Evolutionary conservation across 2,797 vertebrate species (phyloP).

Genomic region (Crocodylus rhombifer): DNA sequence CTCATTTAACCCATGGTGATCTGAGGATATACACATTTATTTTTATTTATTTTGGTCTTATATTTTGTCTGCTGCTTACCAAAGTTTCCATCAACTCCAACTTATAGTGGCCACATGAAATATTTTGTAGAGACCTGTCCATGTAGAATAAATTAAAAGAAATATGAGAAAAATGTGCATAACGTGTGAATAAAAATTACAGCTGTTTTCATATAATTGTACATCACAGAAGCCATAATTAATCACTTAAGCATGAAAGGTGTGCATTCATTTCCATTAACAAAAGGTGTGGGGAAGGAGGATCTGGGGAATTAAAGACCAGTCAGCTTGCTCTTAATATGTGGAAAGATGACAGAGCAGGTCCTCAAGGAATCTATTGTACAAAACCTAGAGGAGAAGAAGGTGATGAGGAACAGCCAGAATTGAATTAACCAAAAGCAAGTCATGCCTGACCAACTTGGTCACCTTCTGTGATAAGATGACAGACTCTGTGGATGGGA

Average conservation of each 20-base stretch:
- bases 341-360: no score
- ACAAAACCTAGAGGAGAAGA: no score
- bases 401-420: no score
- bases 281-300: no score
- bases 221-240: not conserved
- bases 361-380: no score
- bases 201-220: not conserved
- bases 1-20: not conserved
- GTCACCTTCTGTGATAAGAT: no score
- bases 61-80: not conserved
- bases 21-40: not conserved
- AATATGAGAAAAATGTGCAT: fast-evolving
- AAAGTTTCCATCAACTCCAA: not conserved
- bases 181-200: not conserved
- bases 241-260: not conserved
- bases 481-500: no score
- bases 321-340: no score
- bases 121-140: not conserved
- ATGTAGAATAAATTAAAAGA: not conserved
- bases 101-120: fast-evolving
- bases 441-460: no score
- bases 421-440: no score
- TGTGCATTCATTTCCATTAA: no score
- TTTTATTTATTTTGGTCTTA: not conserved
- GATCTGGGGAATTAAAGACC: no score